Conservation (phyloP, 2,888 invertebrate species). For the Heteromyza rotundicornis region DNA sequence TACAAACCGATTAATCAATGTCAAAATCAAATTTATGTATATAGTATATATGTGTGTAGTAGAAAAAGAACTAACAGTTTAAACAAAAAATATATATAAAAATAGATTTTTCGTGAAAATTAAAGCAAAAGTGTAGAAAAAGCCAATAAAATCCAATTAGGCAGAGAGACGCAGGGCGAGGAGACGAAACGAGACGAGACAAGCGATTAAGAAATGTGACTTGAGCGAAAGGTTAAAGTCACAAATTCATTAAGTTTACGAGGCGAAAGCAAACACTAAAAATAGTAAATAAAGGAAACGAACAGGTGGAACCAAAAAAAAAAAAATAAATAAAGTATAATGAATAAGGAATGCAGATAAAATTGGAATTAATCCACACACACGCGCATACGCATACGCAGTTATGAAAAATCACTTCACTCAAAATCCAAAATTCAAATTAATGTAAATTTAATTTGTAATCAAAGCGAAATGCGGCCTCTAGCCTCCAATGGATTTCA, state of each 20-base stretch:
- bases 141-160: too few relatives aligned
- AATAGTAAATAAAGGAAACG: neutral
- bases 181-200: neutral
- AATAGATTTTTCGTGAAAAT: neutral
- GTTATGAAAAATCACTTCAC: too few relatives aligned
- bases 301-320: too few relatives aligned
- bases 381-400: too few relatives aligned
- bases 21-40: neutral
- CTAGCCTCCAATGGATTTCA: too few relatives aligned
- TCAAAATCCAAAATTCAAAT: too few relatives aligned
- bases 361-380: too few relatives aligned
- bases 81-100: neutral
- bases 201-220: neutral
- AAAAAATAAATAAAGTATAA: neutral
- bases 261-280: neutral
- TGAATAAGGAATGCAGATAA: too few relatives aligned
- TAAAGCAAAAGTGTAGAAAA: neutral
- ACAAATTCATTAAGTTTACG: neutral
- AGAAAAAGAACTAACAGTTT: neutral
- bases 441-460: too few relatives aligned
- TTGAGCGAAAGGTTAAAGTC: neutral
- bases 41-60: neutral
- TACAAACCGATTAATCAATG: neutral
- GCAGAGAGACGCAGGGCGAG: neutral
- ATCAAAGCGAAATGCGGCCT: too few relatives aligned